Evolutionary conservation across 35 echinoderm and acorn worm species (phyloP), one percentile per base, ranked within the genome.

Genomic region (Heliocidaris erythrogramma): DNA sequence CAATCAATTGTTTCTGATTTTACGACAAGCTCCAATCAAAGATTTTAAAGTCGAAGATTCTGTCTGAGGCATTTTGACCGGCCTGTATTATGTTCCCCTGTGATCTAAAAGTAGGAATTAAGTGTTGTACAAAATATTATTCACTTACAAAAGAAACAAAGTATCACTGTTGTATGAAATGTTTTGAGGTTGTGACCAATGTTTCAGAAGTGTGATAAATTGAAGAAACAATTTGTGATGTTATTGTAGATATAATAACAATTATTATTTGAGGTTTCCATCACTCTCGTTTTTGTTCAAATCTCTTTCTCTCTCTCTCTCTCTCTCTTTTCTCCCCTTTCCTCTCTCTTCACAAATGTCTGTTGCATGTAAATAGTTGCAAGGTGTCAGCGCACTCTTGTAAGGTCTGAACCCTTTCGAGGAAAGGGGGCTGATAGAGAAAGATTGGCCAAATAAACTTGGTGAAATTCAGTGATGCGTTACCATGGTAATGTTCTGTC

Each of bases 281-380:
- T 89, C 32, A 89, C 87, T 89, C 32, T 32, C n/a, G 21, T 9
- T 86, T 89, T 48, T 89, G 31, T 89, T 48, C 9, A 47, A 48
- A 42, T 32, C 32, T 47, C 87, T 89, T n/a, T n/a, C 30, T 13
- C 87, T 89, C 9, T 89, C 47, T 89, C 31, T 89, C 47, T 89
- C 30, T 89, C 30, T 88, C 86, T n/a, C 85, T 87, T 13, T 87
- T 35, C 86, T 88, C 30, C 17, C 30, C 30, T 18, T 32, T 30
- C 32, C 87, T 48, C 32, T 13, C 31, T 48, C 32, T 89, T 48
- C 87, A 89, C 32, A 32, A 47, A 32, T 89, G 24, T 89, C 87
- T 89, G 17, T 89, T 89, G 87, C 87, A 17, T 89, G 87, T 89
- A 89, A 89, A 89, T 89, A 89, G 31, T 89, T 47, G 87, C 87